Conservation (phyloP, 2,888 invertebrate species). For the Conus canariensis region DNA sequence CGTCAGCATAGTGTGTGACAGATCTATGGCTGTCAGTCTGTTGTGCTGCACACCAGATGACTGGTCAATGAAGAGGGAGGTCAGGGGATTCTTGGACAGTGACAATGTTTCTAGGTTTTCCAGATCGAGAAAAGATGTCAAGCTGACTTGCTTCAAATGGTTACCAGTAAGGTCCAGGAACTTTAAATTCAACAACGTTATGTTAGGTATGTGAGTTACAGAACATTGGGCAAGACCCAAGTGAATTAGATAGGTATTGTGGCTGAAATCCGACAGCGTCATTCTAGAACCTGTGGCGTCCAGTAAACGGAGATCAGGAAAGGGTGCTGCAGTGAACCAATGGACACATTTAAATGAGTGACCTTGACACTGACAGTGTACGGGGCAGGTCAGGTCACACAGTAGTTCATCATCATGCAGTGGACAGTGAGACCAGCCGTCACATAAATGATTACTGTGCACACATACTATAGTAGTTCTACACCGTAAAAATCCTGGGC, state of each 20-base stretch:
- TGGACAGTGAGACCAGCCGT: conserved; percentile 9
- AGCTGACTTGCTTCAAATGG: not conserved
- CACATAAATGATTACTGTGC: not conserved
- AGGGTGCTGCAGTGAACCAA: not conserved
- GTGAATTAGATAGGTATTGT: not conserved
- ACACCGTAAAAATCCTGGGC: conserved; percentile 1
- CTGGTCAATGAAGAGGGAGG: not conserved
- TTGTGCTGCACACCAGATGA: not conserved
- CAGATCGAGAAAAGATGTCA: not conserved
- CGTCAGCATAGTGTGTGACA: not conserved
- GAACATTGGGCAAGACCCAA: not conserved
- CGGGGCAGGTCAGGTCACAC: not conserved
- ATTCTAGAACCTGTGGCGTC: conserved; percentile 2
- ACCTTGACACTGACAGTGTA: conserved; percentile 1
- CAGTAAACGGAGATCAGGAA: not conserved
- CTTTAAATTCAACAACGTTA: not conserved
- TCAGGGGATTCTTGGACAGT: not conserved
- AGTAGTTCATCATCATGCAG: conserved; percentile 7
- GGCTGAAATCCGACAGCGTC: not conserved
- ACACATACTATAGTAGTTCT: not conserved
- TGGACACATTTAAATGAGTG: not conserved
- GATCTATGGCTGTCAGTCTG: not conserved
- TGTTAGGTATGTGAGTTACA: not conserved
- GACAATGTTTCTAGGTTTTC: not conserved
- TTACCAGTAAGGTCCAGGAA: not conserved